Conservation (phyloP, 2,888 invertebrate species). For the Pherbina coryleti region DNA sequence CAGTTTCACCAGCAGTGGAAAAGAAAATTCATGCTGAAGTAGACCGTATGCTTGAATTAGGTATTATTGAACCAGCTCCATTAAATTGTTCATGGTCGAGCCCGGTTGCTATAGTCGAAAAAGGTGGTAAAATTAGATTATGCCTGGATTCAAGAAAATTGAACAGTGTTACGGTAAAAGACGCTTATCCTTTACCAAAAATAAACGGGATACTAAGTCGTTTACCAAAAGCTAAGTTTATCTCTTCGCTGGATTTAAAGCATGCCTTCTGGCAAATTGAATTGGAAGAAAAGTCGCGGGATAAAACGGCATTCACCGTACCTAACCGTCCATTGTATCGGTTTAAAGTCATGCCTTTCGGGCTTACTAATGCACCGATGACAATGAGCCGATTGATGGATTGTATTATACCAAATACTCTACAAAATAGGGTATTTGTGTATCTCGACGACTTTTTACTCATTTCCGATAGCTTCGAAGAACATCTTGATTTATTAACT, state of each 20-base stretch:
- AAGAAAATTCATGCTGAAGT: slow-evolving; percentile 49
- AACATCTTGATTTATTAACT: neutral
- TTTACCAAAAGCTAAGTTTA: slow-evolving; percentile 35
- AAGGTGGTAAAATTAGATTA: slow-evolving; percentile 50
- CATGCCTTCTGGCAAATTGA: slow-evolving; percentile 44
- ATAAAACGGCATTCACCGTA: neutral
- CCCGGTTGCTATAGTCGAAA: slow-evolving; percentile 40
- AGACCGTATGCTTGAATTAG: slow-evolving; percentile 52
- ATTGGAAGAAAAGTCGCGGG: slow-evolving; percentile 32
- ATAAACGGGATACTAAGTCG: slow-evolving; percentile 39
- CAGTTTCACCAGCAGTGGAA: slow-evolving; percentile 43
- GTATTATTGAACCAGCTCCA: slow-evolving; percentile 51
- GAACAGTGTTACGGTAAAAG: slow-evolving; percentile 50
- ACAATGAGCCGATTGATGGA: slow-evolving; percentile 41
- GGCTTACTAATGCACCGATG: slow-evolving; percentile 41
- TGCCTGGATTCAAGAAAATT: slow-evolving; percentile 58
- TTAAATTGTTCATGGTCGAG: slow-evolving; percentile 46
- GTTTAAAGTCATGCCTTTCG: slow-evolving; percentile 45
- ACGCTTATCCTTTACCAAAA: slow-evolving; percentile 41
- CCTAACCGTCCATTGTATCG: slow-evolving; percentile 40
- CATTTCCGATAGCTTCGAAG: slow-evolving; percentile 32
- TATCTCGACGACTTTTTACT: slow-evolving; percentile 41
- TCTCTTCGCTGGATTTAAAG: slow-evolving; percentile 38
- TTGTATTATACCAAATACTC: slow-evolving; percentile 22
- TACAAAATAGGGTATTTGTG: slow-evolving; percentile 40